These are phyloP conservation scores for Creontiades dilutus DNA, from an alignment of 2,888 invertebrate genomes.

Conservation along the genomic window DNA sequence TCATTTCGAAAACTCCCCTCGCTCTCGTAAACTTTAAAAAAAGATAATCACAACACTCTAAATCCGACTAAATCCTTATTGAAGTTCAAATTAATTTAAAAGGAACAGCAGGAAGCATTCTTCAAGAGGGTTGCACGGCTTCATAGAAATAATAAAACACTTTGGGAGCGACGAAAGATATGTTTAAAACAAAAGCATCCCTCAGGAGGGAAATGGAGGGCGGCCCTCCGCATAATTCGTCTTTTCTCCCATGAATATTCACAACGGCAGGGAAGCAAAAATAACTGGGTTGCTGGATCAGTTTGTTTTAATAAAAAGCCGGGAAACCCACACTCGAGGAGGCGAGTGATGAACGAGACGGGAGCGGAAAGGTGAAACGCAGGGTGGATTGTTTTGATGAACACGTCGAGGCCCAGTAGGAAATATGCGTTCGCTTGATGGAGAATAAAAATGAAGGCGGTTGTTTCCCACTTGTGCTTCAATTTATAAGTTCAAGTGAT, in stretches of 20 bases:
- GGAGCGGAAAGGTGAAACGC: not conserved
- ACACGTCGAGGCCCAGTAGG: not conserved
- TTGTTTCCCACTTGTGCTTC: too few species aligned
- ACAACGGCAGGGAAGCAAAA: not conserved
- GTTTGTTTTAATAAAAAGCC: conserved; percentile 20
- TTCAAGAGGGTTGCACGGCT: not conserved
- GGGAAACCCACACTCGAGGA: not conserved
- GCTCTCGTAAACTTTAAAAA: too few species aligned
- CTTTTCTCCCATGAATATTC: conserved; percentile 24
- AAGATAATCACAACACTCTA: too few species aligned
- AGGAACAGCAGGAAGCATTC: not conserved
- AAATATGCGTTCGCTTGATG: too few species aligned
- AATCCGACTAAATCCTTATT: not conserved
- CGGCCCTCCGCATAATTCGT: conserved; percentile 9
- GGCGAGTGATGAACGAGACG: not conserved
- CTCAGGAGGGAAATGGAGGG: conserved; percentile 8
- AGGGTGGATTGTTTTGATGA: not conserved
- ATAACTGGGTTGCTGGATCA: conserved; percentile 25
- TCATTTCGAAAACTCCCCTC: too few species aligned
- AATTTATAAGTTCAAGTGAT: too few species aligned
- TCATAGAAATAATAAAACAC: not conserved
- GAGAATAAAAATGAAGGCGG: too few species aligned
- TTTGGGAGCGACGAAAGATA: conserved; percentile 6
- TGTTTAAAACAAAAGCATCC: conserved; percentile 4
- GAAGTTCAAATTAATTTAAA: not conserved